phyloP scores from a whole-genome alignment of 2,888 invertebrate genomes.

The Brachyopa scutellaris region DNA sequence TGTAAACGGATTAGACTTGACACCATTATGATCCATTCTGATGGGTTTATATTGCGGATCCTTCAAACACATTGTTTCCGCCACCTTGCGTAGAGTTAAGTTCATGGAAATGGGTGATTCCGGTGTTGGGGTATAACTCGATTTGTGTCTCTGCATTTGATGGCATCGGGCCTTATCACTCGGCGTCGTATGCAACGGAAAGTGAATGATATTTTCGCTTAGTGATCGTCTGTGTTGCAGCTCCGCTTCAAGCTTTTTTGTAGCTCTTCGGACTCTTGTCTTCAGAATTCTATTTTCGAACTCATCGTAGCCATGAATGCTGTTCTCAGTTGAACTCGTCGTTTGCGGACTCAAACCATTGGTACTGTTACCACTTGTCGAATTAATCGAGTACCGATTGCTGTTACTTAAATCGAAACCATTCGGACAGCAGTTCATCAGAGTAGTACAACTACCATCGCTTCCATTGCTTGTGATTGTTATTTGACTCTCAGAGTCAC shows the following conservation, averaged over 20 bases:
- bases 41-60: slow-evolving; percentile 91
- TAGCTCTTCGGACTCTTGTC: slow-evolving; percentile 79
- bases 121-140: slow-evolving; percentile 78
- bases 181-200: slow-evolving; percentile 85
- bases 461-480: slow-evolving; percentile 51
- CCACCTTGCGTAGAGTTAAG: slow-evolving; percentile 86
- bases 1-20: slow-evolving; percentile 87
- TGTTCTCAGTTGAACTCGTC: slow-evolving; percentile 72
- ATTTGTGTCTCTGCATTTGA: slow-evolving; percentile 83
- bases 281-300: slow-evolving; percentile 78
- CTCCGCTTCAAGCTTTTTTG: slow-evolving; percentile 80
- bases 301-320: slow-evolving; percentile 77
- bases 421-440: slow-evolving; percentile 73
- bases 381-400: slow-evolving; percentile 45
- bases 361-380: slow-evolving; percentile 38
- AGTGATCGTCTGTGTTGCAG: slow-evolving; percentile 87
- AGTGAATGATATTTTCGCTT: slow-evolving; percentile 87
- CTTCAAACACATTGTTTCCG: slow-evolving; percentile 92
- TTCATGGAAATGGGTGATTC: slow-evolving; percentile 81
- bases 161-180: slow-evolving; percentile 90
- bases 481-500: slow-evolving; percentile 78
- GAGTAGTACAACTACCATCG: slow-evolving; percentile 58
- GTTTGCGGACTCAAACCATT: slow-evolving; percentile 56
- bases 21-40: slow-evolving; percentile 79
- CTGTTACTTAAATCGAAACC: slow-evolving; percentile 57